These are phyloP conservation scores for Nipponia nippon DNA, from an alignment of 2,113 vertebrate genomes.

Conservation along the genomic window DNA sequence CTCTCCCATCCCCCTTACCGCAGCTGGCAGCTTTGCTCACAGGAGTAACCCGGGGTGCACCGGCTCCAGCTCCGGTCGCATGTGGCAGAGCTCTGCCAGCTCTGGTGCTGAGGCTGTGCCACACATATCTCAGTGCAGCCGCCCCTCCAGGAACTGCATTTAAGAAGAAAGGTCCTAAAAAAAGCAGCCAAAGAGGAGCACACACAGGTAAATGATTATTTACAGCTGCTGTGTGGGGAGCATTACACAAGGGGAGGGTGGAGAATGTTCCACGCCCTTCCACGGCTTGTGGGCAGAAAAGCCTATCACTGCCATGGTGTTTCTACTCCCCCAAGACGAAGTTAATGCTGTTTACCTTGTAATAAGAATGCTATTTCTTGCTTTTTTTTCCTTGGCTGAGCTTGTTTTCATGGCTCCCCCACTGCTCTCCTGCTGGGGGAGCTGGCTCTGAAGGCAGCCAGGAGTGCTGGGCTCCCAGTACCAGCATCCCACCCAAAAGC, in stretches of 20 bases:
- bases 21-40: background rate
- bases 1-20: constrained; percentile 12
- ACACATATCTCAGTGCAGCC: background rate
- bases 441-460: background rate
- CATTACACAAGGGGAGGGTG: constrained; percentile 26
- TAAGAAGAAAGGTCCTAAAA: background rate
- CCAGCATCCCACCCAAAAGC: background rate
- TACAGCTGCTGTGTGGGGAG: constrained; percentile 19
- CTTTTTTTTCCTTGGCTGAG: background rate
- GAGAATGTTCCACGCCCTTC: background rate
- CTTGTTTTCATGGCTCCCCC: background rate
- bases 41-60: background rate
- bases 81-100: background rate
- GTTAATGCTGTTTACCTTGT: constrained; percentile 58
- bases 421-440: background rate
- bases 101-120: background rate
- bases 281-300: constrained; percentile 18
- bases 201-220: constrained; percentile 56
- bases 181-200: background rate
- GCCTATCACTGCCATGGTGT: background rate
- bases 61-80: fast-evolving
- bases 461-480: background rate
- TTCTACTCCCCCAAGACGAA: constrained; percentile 38
- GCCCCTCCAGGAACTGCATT: background rate
- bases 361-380: constrained; percentile 53